Percentiles rank a stretch among this genome's conserved stretches.
Conservation (phyloP, 2,888 invertebrate species). For the Drosophila emarginata region DNA sequence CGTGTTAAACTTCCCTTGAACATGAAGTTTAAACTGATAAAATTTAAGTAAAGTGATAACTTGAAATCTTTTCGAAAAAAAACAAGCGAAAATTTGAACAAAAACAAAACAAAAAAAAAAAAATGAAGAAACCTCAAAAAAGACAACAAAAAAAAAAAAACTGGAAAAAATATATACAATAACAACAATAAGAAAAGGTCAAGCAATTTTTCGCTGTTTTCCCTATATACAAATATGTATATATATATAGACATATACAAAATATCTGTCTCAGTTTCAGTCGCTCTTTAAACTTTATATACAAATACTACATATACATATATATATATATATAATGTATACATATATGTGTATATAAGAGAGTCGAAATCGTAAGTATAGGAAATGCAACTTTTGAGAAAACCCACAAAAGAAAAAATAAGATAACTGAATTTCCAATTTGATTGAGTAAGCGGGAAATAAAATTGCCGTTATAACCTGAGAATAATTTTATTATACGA, state of each 20-base stretch:
- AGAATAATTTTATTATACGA: not conserved
- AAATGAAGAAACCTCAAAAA: conserved; percentile 25
- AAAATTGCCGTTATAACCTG: not conserved
- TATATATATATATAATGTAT: not conserved
- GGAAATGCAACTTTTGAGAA: conserved; percentile 3
- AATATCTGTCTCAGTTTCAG: conserved; percentile 1
- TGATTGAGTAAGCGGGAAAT: not conserved
- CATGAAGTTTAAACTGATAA: conserved; percentile 64
- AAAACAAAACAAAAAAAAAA: conserved; percentile 37
- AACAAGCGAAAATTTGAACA: conserved; percentile 30
- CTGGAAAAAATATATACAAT: conserved; percentile 1
- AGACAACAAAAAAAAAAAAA: conserved; percentile 28
- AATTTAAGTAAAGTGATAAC: conserved; percentile 61
- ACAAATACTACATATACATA: not conserved
- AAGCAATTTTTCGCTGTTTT: conserved; percentile 15
- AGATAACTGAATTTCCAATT: not conserved
- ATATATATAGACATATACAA: not conserved
- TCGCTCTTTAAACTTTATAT: conserved; percentile 4
- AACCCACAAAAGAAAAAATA: not conserved
- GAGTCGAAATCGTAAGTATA: conserved; percentile 1
- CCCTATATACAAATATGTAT: not conserved
- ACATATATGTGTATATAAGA: conserved; percentile 3
- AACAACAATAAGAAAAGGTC: conserved; percentile 6
- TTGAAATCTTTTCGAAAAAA: conserved; percentile 39
- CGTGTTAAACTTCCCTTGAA: conserved; percentile 28